Base-by-base conservation (phyloP, 30 jellyfish, hydroid and myxozoan genomes). In the Aurelia sp. region DNA sequence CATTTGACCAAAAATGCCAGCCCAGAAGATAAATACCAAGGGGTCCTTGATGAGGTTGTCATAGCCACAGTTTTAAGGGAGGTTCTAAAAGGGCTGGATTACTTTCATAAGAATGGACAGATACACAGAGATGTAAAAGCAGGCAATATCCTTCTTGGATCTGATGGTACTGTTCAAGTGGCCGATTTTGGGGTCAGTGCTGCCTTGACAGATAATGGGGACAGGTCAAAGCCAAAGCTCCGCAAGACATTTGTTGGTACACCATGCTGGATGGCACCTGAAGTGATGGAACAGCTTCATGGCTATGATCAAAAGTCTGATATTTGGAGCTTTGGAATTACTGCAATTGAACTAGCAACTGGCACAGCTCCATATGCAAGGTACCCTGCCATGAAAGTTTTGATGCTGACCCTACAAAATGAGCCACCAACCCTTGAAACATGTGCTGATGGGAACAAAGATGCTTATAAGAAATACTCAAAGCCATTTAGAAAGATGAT, bases 201-300 rank as follows among this genome's bases (percentile, higher is more conserved):
- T 50, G 97, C 97, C 10, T 77, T 90, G 17, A 52, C 87, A 4
- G 99, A 95, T 62, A 90, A 82, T 81, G 95, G 96, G 57, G 99
- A 95, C 91, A 92, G 99, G 58, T 91, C 97, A 35, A 91, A 91
- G 66, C 97, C 97, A 19, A 94, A 90, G 78, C 61, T 90, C 30
- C 86, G 99, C 31, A 95, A 91, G 74, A 95, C 99, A 33, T 95
- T 95, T 78, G 99, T 95, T 21, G 99, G 99, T 1, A 95, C 99
- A 19, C 99, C 99, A 10, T 95, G 99, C 82, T 95, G 99, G 99
- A 95, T 95, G 99, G 99, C 99, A 38, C 99, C 99, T 31, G 99
- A 95, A 67, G 98, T 95, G 17, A 90, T 95, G 99, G 99, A 95
- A 74, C 97, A 94, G 93, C 90, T 96, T 15, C 95, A 85, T 52